Evolutionary conservation across 2,888 invertebrate genomes (phyloP), one percentile per base, ranked within the genome.

Genomic region (Sphaerophoria taeniata): DNA sequence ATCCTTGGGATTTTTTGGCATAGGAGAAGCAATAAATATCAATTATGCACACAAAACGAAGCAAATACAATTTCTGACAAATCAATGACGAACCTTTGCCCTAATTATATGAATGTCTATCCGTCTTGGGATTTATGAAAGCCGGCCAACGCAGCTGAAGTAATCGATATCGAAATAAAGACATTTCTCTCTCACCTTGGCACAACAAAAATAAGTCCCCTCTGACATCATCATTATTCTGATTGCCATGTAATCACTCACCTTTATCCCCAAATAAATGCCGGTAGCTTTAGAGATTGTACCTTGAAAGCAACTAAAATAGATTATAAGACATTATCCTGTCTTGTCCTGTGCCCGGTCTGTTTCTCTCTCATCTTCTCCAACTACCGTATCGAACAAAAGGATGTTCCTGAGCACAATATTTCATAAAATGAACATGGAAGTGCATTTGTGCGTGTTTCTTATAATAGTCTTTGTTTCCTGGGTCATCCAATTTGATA

Each of bases 221-320:
- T 53, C 65, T 47, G 61, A 67, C 82, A 77, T 69, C 61, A 72
- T 73, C 82, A 77, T 82, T 82, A 72, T 34, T 53, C 43, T 77
- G 84, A 84, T 80, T 75, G 60, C 67, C 65, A 75, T 24, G 43
- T 71, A 56, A 80, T 84, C 84, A 56, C 14, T 84, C 75, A 84
- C 75, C 65, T 80, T 75, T 71, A 84, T 84, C 80, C 84, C 24
- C 49, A 51, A 79, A 72, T 61, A 51, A 69, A 72, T 84, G 71
- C 61, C 39, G 1, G 31, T 55, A 51, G 51, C 36, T 43, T 60
- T 67, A 60, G 24, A 24, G 24, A 24, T 24, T n/a, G 2, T 24
- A 5, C 69, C 65, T 72, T 67, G 34, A 53, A 65, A 60, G 67
- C 43, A 84, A 70, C 71, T 80, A 71, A 67, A 60, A 31, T 55